Percentiles rank a stretch among this genome's conserved stretches.
Conservation (phyloP, 2,888 invertebrate genomes). For the Ophion ellenae region DNA sequence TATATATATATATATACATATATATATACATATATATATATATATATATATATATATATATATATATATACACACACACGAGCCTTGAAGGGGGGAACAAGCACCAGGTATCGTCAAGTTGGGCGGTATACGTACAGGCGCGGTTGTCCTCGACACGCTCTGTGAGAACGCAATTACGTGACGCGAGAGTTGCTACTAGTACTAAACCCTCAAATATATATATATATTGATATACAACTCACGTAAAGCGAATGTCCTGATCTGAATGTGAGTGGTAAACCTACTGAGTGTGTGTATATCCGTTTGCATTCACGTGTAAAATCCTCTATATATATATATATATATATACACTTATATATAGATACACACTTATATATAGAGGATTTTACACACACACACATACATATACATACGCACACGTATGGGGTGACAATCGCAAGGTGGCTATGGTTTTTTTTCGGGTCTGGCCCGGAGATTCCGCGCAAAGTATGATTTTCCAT, state of each 20-base stretch:
- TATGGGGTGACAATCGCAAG: too few species aligned
- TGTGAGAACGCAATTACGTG: constrained; percentile 65
- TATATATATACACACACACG: not conserved
- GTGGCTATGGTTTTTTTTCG: too few species aligned
- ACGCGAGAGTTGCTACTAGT: constrained; percentile 50
- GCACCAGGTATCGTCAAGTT: constrained; percentile 40
- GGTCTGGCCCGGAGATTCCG: too few species aligned
- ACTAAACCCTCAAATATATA: constrained; percentile 21
- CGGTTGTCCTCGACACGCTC: constrained; percentile 65
- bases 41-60: not conserved
- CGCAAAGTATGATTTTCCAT: too few species aligned
- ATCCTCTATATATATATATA: not conserved
- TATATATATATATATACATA: not conserved
- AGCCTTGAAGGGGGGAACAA: constrained; percentile 21
- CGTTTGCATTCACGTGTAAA: not conserved
- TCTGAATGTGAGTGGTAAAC: constrained; percentile 44
- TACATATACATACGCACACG: too few species aligned
- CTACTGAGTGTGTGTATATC: not conserved
- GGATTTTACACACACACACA: too few species aligned
- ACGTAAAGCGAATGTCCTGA: constrained; percentile 53
- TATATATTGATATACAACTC: constrained; percentile 13
- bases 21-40: not conserved
- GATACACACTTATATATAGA: too few species aligned
- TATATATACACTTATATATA: not conserved
- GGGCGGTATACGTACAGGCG: constrained; percentile 41